phyloP scores from a whole-genome alignment of 2,113 vertebrate species.

The Guaruba guarouba region DNA sequence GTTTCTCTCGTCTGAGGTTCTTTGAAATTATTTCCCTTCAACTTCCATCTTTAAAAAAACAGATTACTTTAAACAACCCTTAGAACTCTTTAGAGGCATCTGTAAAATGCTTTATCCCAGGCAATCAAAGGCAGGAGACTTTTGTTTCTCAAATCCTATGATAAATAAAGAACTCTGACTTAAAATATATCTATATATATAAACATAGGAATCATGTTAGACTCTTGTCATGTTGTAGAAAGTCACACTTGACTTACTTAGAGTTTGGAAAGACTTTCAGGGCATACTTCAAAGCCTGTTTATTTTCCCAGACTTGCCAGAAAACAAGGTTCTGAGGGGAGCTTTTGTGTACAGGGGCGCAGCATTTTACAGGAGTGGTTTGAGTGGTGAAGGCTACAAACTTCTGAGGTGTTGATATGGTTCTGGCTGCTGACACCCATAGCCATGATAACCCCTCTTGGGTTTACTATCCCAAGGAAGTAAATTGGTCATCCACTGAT shows the following conservation, averaged over 20 bases:
- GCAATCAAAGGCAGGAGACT: conserved; percentile 52
- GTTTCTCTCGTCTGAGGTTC: conserved; percentile 15
- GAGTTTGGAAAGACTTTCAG: not conserved
- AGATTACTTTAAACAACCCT: conserved; percentile 57
- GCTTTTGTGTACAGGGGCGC: not conserved
- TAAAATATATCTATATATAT: not conserved
- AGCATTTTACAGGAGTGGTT: not conserved
- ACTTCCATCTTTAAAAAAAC: conserved; percentile 43
- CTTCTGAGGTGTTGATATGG: not conserved
- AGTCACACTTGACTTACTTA: not conserved
- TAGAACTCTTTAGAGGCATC: conserved; percentile 38
- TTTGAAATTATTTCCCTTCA: conserved; percentile 67
- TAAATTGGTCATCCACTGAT: not conserved
- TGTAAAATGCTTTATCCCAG: conserved; percentile 50
- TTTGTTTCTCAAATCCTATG: conserved; percentile 44
- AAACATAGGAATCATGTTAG: not conserved
- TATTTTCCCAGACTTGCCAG: not conserved
- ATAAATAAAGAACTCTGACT: conserved; percentile 50
- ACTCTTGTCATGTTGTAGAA: not conserved
- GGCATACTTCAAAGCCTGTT: conserved; percentile 25
- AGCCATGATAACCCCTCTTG: no score
- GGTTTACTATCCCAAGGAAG: not conserved
- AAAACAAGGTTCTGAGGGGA: not conserved
- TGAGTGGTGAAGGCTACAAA: not conserved
- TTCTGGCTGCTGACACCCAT: not conserved